phyloP scores from a whole-genome alignment of 2,113 vertebrate species.

The Triplophysa tibetana region DNA sequence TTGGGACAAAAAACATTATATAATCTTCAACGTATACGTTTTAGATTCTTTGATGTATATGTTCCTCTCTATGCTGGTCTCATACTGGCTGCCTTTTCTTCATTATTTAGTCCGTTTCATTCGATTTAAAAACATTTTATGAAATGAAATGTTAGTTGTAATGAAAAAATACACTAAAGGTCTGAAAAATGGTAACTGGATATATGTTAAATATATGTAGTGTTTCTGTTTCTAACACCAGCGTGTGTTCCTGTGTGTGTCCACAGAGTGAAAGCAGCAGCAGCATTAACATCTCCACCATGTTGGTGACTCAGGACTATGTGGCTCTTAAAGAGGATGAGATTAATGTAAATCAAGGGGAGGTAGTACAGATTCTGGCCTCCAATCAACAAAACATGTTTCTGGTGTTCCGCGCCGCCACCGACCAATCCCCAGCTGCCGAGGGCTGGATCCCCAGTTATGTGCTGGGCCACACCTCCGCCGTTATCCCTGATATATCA shows the following conservation, averaged over 20 bases:
- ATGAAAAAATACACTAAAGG: no score
- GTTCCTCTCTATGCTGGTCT: no score
- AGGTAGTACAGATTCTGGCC: constrained; percentile 98
- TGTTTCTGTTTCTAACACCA: neutral
- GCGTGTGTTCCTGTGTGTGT: constrained; percentile 65
- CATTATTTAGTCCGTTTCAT: no score
- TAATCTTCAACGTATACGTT: no score
- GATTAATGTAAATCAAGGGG: constrained; percentile 96
- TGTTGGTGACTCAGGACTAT: constrained; percentile 99
- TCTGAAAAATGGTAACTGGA: no score
- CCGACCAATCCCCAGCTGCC: constrained; percentile 95
- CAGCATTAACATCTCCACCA: constrained; percentile 98
- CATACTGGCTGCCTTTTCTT: no score
- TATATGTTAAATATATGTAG: neutral
- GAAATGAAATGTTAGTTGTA: no score
- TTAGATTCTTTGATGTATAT: no score
- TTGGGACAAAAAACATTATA: no score
- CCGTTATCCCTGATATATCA: constrained; percentile 86
- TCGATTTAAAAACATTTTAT: no score
- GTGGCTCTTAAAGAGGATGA: constrained; percentile 99
- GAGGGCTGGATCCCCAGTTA: constrained; percentile 99
- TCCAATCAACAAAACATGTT: constrained; percentile 99
- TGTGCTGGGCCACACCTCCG: constrained; percentile 95
- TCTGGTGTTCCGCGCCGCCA: constrained; percentile 97
- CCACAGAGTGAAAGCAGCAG: constrained; percentile 99